These are phyloP conservation scores for Onychostruthus taczanowskii DNA, from an alignment of 2,113 vertebrate genomes.

Conservation along the genomic window DNA sequence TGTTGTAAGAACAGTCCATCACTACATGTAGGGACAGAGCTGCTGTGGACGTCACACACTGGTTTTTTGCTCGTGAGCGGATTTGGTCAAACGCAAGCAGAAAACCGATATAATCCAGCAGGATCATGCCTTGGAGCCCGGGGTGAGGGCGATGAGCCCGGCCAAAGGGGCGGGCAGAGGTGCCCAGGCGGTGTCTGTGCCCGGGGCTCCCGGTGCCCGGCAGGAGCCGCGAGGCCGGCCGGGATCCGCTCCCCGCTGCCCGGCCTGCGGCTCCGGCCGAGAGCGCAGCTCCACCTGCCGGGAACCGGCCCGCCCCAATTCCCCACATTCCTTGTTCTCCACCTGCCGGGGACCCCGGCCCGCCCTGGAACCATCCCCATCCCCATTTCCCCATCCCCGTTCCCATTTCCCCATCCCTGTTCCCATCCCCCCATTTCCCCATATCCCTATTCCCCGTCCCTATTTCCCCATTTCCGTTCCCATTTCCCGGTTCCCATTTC, in stretches of 20 bases:
- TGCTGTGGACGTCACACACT: neutral
- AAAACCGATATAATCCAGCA: neutral
- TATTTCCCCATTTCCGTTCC: no score
- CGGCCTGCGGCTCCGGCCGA: neutral
- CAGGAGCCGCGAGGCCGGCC: neutral
- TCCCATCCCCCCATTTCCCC: neutral
- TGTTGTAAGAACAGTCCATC: neutral
- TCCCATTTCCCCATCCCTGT: neutral
- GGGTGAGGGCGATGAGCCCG: fast-evolving
- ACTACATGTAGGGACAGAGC: neutral
- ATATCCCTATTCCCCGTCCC: no score
- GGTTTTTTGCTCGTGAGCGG: neutral
- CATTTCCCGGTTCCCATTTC: neutral
- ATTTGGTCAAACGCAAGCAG: fast-evolving
- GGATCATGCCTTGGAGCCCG: neutral
- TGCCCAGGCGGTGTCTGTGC: neutral
- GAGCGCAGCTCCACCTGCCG: neutral
- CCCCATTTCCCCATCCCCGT: neutral
- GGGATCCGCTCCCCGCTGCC: neutral
- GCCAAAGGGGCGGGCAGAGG: neutral
- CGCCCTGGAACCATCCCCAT: neutral
- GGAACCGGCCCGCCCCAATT: neutral
- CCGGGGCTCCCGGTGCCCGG: neutral
- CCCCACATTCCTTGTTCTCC: no score
- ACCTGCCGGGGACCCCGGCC: no score